Base-by-base conservation (phyloP, 1,140 invertebrate genomes). In the Lutraria rhynchaena region DNA sequence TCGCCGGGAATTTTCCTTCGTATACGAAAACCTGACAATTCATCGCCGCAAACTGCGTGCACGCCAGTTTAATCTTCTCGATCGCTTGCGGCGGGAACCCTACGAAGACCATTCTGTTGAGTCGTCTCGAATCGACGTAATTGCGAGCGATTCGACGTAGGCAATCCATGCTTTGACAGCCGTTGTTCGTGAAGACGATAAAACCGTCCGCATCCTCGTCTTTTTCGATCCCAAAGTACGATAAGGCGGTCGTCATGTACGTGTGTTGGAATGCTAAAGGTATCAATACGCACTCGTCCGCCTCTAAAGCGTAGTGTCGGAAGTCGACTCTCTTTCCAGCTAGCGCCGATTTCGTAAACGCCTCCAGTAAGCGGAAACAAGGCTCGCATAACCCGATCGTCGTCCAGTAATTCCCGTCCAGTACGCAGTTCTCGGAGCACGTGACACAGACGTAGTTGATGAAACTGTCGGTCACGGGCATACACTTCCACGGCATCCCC, bases 341-440 rank as follows among this genome's bases (percentile, higher is more conserved):
- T 49, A 49, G 11, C 46, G 46, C 46, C 46, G 46, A 49, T 49
- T n/a, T 49, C 11, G 46, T 13, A 13, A 49, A 11, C 46, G 46
- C n/a, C 11, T 49, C 46, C 46, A 49, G n/a, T 49, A 49, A 49
- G 46, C 46, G 46, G 46, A 13, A 49, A n/a, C 46, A 49, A 49
- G 46, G 46, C 46, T n/a, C 46, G 46, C 46, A 49, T 13, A 49
- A 49, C 46, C 46, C 46, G 11, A 49, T 49, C 11, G 11, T 49
- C 46, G 46, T n/a, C 46, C 46, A 11, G 46, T 49, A 49, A 11
- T 11, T 49, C 46, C 46, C 46, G 46, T 49, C 46, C 46, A 49
- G 46, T 49, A 49, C 46, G 46, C 46, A 49, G 46, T 49, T 49
- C 11, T 49, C 46, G 46, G n/a, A 49, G 46, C 46, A 49, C 46